Evolutionary conservation across 2,797 vertebrate genomes (phyloP).

Genomic region (Anguilla megastoma): DNA sequence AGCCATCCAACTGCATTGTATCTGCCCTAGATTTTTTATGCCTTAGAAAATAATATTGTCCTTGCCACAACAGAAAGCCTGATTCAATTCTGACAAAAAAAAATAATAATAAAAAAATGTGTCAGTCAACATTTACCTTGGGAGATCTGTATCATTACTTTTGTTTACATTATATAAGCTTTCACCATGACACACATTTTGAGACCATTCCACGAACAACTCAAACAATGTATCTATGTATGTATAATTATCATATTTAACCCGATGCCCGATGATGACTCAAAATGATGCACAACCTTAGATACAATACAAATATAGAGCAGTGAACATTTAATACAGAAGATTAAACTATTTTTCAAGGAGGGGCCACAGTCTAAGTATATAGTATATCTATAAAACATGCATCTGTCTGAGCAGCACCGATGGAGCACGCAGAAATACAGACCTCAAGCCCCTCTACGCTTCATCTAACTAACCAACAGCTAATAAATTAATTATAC

Average conservation of each 20-base stretch:
- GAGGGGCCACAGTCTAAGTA: not conserved
- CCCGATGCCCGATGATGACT: not conserved
- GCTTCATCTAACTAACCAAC: slow-evolving; percentile 60
- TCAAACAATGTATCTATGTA: not conserved
- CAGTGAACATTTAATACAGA: not conserved
- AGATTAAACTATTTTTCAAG: not conserved
- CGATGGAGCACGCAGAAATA: slow-evolving; percentile 55
- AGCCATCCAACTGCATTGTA: not conserved
- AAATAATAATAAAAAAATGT: not conserved
- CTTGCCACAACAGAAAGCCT: not conserved
- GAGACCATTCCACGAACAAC: not conserved
- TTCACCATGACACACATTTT: not conserved
- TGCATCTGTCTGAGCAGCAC: slow-evolving; percentile 56
- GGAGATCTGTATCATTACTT: not conserved
- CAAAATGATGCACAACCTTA: not conserved
- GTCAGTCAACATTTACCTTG: not conserved
- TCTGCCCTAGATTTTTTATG: slow-evolving; percentile 11
- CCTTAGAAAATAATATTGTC: not conserved
- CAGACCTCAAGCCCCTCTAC: slow-evolving; percentile 62
- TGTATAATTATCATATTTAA: not conserved
- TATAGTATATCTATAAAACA: slow-evolving; percentile 24
- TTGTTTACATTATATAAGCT: not conserved
- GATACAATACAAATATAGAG: not conserved
- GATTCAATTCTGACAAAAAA: slow-evolving; percentile 1
- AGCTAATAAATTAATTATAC: slow-evolving; percentile 64